phyloP scores from a whole-genome alignment of 2,888 invertebrate genomes.

The Glaucopsyche alexis region DNA sequence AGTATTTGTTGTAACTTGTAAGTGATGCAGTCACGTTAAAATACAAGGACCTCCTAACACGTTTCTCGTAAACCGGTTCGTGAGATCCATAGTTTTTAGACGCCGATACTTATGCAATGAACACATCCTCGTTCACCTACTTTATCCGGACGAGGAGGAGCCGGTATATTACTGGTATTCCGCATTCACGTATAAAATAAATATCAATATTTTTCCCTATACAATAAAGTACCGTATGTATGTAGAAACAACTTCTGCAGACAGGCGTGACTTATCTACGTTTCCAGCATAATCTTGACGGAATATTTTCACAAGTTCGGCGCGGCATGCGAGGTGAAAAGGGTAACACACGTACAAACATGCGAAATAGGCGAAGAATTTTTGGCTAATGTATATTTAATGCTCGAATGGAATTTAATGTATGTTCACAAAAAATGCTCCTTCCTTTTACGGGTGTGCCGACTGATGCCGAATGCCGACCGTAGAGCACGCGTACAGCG shows the following conservation, averaged over 20 bases:
- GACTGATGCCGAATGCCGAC: background rate
- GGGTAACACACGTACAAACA: constrained; percentile 11
- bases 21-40: constrained; percentile 43
- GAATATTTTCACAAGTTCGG: constrained; percentile 3
- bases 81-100: constrained; percentile 53
- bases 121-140: constrained; percentile 49
- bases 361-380: constrained; percentile 3
- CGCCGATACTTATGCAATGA: constrained; percentile 69
- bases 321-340: background rate
- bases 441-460: constrained; percentile 1
- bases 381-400: constrained; percentile 26
- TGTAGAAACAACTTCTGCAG: constrained; percentile 10
- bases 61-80: constrained; percentile 74
- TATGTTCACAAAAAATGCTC: constrained; percentile 12
- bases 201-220: background rate
- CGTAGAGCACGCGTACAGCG: background rate
- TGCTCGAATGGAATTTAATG: constrained; percentile 21
- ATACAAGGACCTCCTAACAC: constrained; percentile 73
- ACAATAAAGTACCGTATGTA: constrained; percentile 4
- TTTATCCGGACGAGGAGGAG: constrained; percentile 36
- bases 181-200: constrained; percentile 24
- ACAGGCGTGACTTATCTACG: constrained; percentile 21
- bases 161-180: constrained; percentile 18
- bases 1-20: constrained; percentile 22
- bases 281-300: constrained; percentile 8